Conservation (phyloP, 2,888 invertebrate species). For the Cepaea hortensis region DNA sequence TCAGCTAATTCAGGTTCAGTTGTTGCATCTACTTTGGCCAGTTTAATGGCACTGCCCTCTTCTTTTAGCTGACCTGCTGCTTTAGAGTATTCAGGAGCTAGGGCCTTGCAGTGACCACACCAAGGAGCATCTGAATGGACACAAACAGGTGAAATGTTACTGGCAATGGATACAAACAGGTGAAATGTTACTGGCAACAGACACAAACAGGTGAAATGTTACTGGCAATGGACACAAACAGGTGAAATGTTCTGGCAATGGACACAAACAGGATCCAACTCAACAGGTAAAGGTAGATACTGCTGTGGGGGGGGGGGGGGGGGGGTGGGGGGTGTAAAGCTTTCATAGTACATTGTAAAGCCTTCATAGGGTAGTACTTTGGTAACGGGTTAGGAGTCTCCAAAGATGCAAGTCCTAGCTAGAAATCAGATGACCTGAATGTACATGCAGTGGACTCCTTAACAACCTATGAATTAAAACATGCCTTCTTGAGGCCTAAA, state of each 20-base stretch:
- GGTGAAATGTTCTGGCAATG: not conserved
- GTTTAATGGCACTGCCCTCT: conserved; percentile 88
- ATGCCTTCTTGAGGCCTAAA: too few relatives aligned
- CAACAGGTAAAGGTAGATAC: too few relatives aligned
- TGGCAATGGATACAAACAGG: not conserved
- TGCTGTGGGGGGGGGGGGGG: too few relatives aligned
- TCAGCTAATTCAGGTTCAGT: conserved; percentile 92
- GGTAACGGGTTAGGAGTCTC: too few relatives aligned
- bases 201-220: not conserved
- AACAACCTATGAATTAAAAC: too few relatives aligned
- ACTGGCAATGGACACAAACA: not conserved
- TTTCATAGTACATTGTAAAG: too few relatives aligned
- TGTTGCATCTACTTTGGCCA: conserved; percentile 98
- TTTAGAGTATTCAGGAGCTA: conserved; percentile 96
- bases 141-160: not conserved
- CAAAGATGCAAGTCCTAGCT: not conserved
- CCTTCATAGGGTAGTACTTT: too few relatives aligned
- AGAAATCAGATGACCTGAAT: too few relatives aligned
- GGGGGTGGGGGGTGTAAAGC: too few relatives aligned
- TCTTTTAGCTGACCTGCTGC: conserved; percentile 91
- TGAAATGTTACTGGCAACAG: not conserved
- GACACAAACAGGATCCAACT: too few relatives aligned
- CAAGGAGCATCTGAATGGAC: conserved; percentile 93
- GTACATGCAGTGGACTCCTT: too few relatives aligned
- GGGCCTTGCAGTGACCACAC: conserved; percentile 99